Conservation (phyloP, 2,888 invertebrate species). For the Ophonus ardosiacus region DNA sequence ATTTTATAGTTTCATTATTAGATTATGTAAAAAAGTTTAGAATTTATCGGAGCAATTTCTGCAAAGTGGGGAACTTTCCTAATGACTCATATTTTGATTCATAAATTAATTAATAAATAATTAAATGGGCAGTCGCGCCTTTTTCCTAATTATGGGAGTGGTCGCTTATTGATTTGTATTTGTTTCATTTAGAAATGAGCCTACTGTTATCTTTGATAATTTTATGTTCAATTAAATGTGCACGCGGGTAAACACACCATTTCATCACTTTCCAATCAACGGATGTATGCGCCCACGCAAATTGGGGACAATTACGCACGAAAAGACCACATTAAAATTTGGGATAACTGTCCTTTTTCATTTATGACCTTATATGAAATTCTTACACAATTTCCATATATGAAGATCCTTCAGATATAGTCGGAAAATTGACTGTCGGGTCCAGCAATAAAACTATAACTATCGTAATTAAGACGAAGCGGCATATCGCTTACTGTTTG, state of each 20-base stretch:
- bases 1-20: slow-evolving; percentile 39
- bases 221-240: slow-evolving; percentile 29
- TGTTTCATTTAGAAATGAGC: slow-evolving; percentile 29
- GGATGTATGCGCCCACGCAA: neutral
- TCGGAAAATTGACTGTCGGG: too few species aligned
- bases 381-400: too few species aligned
- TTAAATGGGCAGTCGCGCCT: slow-evolving; percentile 35
- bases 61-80: slow-evolving; percentile 30
- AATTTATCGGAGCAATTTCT: slow-evolving; percentile 32
- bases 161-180: slow-evolving; percentile 34
- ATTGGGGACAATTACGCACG: too few species aligned
- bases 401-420: too few species aligned
- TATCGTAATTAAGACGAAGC: too few species aligned
- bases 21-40: slow-evolving; percentile 24
- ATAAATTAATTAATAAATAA: slow-evolving; percentile 50
- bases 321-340: too few species aligned
- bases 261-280: neutral
- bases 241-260: neutral
- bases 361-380: too few species aligned
- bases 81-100: slow-evolving; percentile 46
- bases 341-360: too few species aligned
- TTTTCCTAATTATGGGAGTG: slow-evolving; percentile 46
- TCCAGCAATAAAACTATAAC: too few species aligned
- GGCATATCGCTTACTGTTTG: too few species aligned
- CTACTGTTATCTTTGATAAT: slow-evolving; percentile 5